A percentile compares a stretch with the other conserved stretches of the same genome.
Conservation (phyloP, 2,797 vertebrate species). For the Alauda arvensis region DNA sequence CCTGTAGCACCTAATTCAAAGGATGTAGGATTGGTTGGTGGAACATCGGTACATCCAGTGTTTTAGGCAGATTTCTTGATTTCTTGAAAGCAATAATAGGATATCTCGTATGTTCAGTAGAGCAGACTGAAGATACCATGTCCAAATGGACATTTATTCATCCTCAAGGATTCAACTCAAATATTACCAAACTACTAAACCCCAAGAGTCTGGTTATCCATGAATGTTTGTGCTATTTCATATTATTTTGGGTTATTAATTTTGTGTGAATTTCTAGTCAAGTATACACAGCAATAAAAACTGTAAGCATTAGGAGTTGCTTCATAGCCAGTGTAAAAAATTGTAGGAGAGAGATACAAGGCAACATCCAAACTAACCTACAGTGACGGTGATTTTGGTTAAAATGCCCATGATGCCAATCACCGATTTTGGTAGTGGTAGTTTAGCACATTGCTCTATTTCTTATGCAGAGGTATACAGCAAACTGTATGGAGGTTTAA, state of each 20-base stretch:
- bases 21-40: accelerated
- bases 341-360: background rate
- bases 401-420: background rate
- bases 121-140: background rate
- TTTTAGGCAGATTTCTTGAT: background rate
- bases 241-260: background rate
- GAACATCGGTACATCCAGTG: background rate
- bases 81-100: background rate
- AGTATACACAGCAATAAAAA: background rate
- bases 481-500: background rate
- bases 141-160: background rate
- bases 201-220: background rate
- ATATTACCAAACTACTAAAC: background rate
- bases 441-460: accelerated
- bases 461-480: background rate
- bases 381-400: background rate
- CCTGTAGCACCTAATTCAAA: background rate
- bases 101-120: background rate
- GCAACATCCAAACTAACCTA: background rate
- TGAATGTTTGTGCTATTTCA: background rate
- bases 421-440: accelerated
- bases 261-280: background rate
- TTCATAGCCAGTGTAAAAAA: background rate
- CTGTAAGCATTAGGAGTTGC: background rate
- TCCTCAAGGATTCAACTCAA: background rate